These are phyloP conservation scores for Bembecia ichneumoniformis DNA, from an alignment of 2,888 invertebrate species.

Conservation along the genomic window DNA sequence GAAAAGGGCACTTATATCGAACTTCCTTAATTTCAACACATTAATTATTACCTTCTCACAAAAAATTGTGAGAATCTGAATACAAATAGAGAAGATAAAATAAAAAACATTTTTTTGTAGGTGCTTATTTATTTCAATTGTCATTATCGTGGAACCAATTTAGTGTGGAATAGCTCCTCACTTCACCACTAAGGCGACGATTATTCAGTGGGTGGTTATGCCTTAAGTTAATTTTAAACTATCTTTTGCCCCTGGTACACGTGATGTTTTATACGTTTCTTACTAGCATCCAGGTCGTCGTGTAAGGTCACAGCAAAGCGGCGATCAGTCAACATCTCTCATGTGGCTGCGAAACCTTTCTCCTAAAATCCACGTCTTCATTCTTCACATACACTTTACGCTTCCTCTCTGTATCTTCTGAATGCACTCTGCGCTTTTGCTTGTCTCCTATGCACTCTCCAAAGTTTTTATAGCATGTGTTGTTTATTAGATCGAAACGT, in stretches of 20 bases:
- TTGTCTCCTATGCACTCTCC: background rate
- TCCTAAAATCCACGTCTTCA: slow-evolving; percentile 45
- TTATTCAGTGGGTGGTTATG: background rate
- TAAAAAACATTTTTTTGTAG: no score
- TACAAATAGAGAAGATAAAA: no score
- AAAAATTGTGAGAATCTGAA: no score
- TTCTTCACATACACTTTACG: slow-evolving; percentile 23
- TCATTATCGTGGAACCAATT: no score
- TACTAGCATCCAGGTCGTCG: slow-evolving; percentile 8
- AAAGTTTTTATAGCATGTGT: background rate
- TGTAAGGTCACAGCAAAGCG: slow-evolving; percentile 20
- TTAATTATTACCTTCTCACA: no score
- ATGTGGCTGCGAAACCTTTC: slow-evolving; percentile 54
- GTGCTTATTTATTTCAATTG: no score
- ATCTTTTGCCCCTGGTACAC: no score
- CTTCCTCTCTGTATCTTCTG: slow-evolving; percentile 21
- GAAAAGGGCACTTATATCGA: no score
- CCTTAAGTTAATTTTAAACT: no score
- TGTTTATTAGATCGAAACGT: background rate
- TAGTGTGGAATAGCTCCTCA: no score
- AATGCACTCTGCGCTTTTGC: slow-evolving; percentile 15
- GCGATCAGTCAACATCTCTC: slow-evolving; percentile 65
- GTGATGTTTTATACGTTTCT: background rate
- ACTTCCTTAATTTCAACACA: no score
- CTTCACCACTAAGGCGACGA: no score